A percentile compares a stretch with the other conserved stretches of the same genome.
These are phyloP conservation scores for Patella ulyssiponensis DNA, from an alignment of 2,888 invertebrate species.

Conservation along the genomic window DNA sequence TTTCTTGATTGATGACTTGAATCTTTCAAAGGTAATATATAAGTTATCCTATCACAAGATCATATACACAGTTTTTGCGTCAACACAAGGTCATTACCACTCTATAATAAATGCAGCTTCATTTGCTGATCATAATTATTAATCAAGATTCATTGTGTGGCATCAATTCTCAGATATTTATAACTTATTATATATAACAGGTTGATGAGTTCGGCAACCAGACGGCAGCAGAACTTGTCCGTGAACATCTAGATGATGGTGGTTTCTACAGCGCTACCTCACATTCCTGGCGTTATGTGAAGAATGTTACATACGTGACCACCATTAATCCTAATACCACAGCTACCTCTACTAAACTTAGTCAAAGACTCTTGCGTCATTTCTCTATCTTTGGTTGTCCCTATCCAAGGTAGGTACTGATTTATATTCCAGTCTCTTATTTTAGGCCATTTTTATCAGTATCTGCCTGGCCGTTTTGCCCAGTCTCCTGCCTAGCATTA, in stretches of 20 bases:
- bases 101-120: too few species aligned
- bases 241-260: slow-evolving; percentile 71
- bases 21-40: slow-evolving; percentile 66
- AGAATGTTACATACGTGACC: slow-evolving; percentile 69
- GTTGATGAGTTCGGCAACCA: slow-evolving; percentile 67
- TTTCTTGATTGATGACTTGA: slow-evolving; percentile 71
- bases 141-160: too few species aligned
- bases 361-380: slow-evolving; percentile 66
- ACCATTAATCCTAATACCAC: slow-evolving; percentile 66
- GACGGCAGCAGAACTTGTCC: slow-evolving; percentile 69
- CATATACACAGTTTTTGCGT: too few species aligned
- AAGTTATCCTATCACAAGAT: too few species aligned
- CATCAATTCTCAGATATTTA: not conserved
- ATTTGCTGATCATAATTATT: too few species aligned
- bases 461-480: too few species aligned
- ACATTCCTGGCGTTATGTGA: slow-evolving; percentile 69
- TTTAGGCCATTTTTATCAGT: too few species aligned
- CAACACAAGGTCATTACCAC: too few species aligned
- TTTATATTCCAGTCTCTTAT: too few species aligned
- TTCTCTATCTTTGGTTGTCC: slow-evolving; percentile 69
- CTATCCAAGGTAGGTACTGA: slow-evolving; percentile 59
- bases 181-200: slow-evolving; percentile 38
- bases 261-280: slow-evolving; percentile 67
- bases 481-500: too few species aligned
- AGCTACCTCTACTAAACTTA: slow-evolving; percentile 62